phyloP scores from a whole-genome alignment of 1,140 invertebrate genomes.

The Laodelphax striatellus region DNA sequence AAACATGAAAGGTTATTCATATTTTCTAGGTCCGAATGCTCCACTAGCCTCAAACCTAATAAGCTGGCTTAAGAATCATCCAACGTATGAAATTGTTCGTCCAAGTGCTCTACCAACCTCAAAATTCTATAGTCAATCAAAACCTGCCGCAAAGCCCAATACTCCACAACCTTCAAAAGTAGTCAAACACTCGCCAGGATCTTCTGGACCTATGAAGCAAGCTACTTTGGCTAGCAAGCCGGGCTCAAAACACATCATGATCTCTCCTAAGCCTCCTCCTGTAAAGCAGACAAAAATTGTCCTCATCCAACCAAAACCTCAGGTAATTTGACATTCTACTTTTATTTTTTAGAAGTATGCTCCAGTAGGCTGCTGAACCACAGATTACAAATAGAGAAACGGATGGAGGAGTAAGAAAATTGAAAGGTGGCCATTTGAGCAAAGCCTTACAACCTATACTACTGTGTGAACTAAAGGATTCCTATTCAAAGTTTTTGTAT shows the following conservation, averaged over 20 bases:
- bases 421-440: too few species aligned
- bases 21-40: constrained; percentile 49
- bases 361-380: too few species aligned
- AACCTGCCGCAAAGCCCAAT: not conserved
- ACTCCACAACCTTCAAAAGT: not conserved
- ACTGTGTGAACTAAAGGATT: too few species aligned
- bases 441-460: too few species aligned
- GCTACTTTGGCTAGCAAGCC: not conserved
- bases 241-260: not conserved
- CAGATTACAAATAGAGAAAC: too few species aligned
- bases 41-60: constrained; percentile 65
- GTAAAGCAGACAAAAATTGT: not conserved
- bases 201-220: not conserved
- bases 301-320: constrained; percentile 1
- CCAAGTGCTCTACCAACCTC: constrained; percentile 14
- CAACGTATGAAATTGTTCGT: constrained; percentile 51
- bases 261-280: not conserved
- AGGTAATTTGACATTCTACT: not conserved
- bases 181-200: not conserved
- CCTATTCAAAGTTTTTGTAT: too few species aligned
- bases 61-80: constrained; percentile 74
- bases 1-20: too few species aligned
- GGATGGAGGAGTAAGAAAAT: too few species aligned
- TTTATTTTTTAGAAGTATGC: too few species aligned
- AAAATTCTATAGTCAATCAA: constrained; percentile 8